Evolutionary conservation across 2,113 vertebrate genomes (phyloP).

Genomic region (Setophaga kirtlandii): DNA sequence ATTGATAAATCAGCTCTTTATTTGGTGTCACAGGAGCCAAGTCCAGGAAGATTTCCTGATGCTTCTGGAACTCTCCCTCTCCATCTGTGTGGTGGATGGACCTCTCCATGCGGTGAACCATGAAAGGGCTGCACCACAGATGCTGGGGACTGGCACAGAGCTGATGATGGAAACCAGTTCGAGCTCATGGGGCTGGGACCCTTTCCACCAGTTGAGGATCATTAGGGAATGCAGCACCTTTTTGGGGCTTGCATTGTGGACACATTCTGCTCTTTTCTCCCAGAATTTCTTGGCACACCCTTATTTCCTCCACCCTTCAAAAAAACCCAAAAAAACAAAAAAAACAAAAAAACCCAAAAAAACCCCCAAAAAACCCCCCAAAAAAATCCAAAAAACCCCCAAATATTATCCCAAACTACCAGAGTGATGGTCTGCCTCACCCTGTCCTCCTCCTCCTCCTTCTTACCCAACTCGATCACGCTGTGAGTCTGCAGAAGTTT

Average conservation of each 20-base stretch:
- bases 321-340: too few relatives aligned
- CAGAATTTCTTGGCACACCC: neutral
- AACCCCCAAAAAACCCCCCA: too few relatives aligned
- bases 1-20: slow-evolving; percentile 29
- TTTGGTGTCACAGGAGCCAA: neutral
- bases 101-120: neutral
- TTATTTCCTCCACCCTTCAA: neutral
- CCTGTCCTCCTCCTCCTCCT: neutral
- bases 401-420: neutral
- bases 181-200: neutral
- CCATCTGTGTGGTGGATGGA: neutral
- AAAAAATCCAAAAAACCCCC: neutral
- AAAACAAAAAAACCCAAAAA: neutral
- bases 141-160: neutral
- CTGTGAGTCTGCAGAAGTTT: slow-evolving; percentile 60
- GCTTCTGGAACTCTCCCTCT: neutral
- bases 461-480: neutral
- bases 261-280: neutral
- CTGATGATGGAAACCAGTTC: neutral
- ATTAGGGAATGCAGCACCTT: neutral
- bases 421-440: neutral
- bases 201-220: neutral
- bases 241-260: neutral
- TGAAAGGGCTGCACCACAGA: neutral
- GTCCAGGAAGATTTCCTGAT: neutral